Evolutionary conservation across 35 echinoderm and acorn worm species (phyloP), one percentile per base, ranked within the genome.

Genomic region (Apostichopus parvimensis): DNA sequence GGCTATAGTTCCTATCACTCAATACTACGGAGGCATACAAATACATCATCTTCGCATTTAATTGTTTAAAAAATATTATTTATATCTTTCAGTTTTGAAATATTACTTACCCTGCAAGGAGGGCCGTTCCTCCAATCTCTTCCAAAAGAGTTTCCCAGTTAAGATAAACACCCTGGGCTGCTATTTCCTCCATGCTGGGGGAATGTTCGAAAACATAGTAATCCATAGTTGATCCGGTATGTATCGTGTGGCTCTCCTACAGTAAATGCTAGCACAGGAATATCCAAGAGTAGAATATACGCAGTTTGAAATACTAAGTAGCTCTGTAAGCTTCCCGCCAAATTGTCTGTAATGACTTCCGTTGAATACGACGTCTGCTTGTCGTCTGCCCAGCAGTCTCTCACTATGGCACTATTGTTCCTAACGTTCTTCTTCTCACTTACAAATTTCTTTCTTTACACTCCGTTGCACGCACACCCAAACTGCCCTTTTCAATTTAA

Each of bases 101-200:
- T 45, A 45, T 4, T 73, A 97, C 95, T 90, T 77, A 97, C 95
- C 95, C 95, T 34, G 95, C 95, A 56, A 97, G 58, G 10, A 97
- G 57, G 0, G 95, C 91, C 9, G 93, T 94, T 14, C 95, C 95
- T 71, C 95, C 95, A 17, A 97, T 97, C 52, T 97, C 95, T 7
- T 90, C 22, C 1, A 97, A 57, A 26, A 97, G 66, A 26, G 87
- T 91, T 24, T 97, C 89, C 95, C 95, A 97, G 9, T 94, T 54
- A 1, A 97, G 65, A 54, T 97, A 87, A 3, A 94, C 93, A 1
- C 92, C 95, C 79, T 94, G 73, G 7, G 86, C 70, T 53, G 93
- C 86, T 56, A 97, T 78, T 84, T 97, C 95, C 75, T 97, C 95
- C 95, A 97, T 97, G 71, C 95, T 97, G 0, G 95, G 95, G 1